These are phyloP conservation scores for Andricus quercusramuli DNA, from an alignment of 2,888 invertebrate genomes.

Conservation along the genomic window DNA sequence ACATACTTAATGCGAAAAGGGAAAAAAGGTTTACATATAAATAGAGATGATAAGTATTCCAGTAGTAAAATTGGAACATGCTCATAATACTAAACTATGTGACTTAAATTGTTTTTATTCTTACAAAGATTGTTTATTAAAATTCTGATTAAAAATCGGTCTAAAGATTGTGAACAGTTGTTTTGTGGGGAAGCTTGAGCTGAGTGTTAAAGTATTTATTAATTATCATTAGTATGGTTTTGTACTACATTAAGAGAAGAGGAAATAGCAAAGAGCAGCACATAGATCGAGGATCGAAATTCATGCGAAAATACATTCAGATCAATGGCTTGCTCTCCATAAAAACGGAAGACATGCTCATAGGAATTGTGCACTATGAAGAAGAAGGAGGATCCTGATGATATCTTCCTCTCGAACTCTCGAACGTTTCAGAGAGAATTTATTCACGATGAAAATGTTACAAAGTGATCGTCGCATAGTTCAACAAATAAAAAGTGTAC, in stretches of 20 bases:
- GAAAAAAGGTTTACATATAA: neutral
- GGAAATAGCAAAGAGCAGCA: neutral
- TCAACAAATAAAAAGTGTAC: neutral
- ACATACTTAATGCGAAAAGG: neutral
- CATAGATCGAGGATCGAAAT: neutral
- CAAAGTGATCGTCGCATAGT: neutral
- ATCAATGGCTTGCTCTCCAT: neutral
- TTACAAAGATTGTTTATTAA: neutral
- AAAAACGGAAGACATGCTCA: neutral
- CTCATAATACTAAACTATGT: neutral
- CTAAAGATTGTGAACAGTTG: neutral
- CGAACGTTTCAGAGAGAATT: neutral
- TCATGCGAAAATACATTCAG: neutral
- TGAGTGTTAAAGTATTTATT: neutral
- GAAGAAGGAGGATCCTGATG: slow-evolving; percentile 1
- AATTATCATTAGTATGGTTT: neutral
- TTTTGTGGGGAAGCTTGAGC: neutral
- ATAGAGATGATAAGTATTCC: neutral
- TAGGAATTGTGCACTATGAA: neutral
- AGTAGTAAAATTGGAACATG: neutral
- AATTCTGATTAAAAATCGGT: neutral
- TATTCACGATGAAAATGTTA: neutral
- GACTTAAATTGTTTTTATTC: neutral
- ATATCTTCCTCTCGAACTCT: neutral
- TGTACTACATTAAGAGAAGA: neutral